A percentile compares a stretch with the other conserved stretches of the same genome.
Evolutionary conservation across 2,113 vertebrate genomes (phyloP).

Genomic region (Campylomormyrus numenius): DNA sequence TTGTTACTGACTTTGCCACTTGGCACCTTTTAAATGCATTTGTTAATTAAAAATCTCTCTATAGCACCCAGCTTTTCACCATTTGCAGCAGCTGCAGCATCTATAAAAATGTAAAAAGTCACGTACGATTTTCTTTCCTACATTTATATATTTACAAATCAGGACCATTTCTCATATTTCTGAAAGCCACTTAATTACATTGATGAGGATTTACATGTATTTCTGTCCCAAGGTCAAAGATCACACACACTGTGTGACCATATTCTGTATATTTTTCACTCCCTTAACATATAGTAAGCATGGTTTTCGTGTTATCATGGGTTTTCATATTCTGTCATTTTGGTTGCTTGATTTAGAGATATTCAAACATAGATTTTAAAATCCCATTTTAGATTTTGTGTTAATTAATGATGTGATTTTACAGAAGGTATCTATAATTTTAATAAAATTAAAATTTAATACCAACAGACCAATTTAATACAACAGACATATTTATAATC

Average conservation of each 20-base stretch:
- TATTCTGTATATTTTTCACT: background rate
- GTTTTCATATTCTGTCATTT: background rate
- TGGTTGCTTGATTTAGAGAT: background rate
- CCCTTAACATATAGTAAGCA: background rate
- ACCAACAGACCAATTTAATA: background rate
- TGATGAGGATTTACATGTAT: background rate
- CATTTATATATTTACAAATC: slow-evolving; percentile 1
- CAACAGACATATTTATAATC: background rate
- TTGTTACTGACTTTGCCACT: background rate
- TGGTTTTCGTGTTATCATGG: background rate
- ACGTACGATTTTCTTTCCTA: background rate
- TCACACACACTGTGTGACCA: background rate
- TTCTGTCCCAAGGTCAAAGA: background rate
- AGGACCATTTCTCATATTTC: background rate
- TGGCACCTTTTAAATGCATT: background rate
- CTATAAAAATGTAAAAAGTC: background rate
- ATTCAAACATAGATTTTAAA: background rate
- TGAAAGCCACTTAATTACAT: background rate
- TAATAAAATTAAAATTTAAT: background rate
- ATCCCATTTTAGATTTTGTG: background rate
- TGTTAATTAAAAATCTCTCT: background rate
- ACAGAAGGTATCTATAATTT: background rate
- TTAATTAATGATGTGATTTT: background rate
- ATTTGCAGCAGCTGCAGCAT: background rate
- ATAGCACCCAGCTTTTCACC: background rate